These are phyloP conservation scores for Hofmannophila pseudospretella DNA, from an alignment of 2,888 invertebrate species.

Conservation along the genomic window DNA sequence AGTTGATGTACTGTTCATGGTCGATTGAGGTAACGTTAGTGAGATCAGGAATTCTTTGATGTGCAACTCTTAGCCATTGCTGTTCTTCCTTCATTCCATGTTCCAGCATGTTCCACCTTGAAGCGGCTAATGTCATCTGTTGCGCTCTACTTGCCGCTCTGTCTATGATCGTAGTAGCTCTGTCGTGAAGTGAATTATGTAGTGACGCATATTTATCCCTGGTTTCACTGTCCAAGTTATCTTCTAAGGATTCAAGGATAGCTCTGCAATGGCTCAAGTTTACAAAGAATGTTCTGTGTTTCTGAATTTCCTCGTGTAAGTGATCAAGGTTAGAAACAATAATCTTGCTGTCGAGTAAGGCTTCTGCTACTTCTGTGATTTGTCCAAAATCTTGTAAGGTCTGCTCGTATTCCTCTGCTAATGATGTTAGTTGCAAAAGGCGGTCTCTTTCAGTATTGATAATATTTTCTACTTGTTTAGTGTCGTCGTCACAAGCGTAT, in stretches of 20 bases:
- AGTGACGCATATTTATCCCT: conserved; percentile 83
- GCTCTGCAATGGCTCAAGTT: conserved; percentile 92
- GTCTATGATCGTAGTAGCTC: conserved; percentile 86
- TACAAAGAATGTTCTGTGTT: conserved; percentile 92
- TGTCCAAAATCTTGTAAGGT: conserved; percentile 91
- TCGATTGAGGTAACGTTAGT: conserved; percentile 89
- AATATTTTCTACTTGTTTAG: conserved; percentile 82
- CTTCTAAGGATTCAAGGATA: conserved; percentile 90
- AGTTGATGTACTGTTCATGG: conserved; percentile 89
- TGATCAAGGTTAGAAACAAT: conserved; percentile 86
- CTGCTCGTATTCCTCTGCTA: conserved; percentile 92
- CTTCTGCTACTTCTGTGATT: conserved; percentile 90
- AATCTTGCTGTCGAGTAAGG: conserved; percentile 86
- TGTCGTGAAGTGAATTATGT: conserved; percentile 86
- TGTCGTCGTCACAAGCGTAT: conserved; percentile 81
- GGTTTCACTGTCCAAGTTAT: conserved; percentile 89
- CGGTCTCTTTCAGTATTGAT: conserved; percentile 86
- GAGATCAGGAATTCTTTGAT: conserved; percentile 89
- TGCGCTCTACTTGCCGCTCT: conserved; percentile 89
- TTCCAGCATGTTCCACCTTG: conserved; percentile 88
- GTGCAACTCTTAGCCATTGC: conserved; percentile 90
- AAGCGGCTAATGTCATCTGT: conserved; percentile 90
- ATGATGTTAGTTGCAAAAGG: conserved; percentile 83
- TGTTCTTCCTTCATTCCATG: conserved; percentile 90
- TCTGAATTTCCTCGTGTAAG: conserved; percentile 93